Evolutionary conservation across 2,797 vertebrate genomes (phyloP).

Genomic region (Danio tinwini): DNA sequence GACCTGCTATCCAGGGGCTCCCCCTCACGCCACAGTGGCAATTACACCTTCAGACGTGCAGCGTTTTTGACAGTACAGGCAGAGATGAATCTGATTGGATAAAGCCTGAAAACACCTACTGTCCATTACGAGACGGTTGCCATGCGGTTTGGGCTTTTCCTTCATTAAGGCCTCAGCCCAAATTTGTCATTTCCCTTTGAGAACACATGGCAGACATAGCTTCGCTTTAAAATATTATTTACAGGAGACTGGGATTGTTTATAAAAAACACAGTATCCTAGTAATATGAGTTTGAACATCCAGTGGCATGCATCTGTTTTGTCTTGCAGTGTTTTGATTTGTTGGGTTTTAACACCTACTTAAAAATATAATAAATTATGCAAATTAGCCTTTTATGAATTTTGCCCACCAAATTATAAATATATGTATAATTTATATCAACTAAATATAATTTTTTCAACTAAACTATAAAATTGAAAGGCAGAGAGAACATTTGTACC

Average conservation of each 20-base stretch:
- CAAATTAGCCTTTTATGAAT: not conserved
- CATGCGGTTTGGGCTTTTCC: slow-evolving; percentile 51
- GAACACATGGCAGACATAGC: slow-evolving; percentile 1
- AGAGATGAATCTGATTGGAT: slow-evolving; percentile 54
- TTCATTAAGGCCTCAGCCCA: slow-evolving; percentile 26
- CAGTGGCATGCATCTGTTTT: not conserved
- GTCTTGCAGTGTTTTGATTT: not conserved
- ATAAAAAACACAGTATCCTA: not conserved
- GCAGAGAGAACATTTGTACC: not conserved
- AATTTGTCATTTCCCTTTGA: not conserved
- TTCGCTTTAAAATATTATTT: slow-evolving; percentile 1
- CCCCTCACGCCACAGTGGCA: slow-evolving; percentile 38
- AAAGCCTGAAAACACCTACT: slow-evolving; percentile 45
- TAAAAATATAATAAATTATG: not conserved
- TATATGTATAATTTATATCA: no score
- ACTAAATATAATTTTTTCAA: not conserved
- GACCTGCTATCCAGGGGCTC: slow-evolving; percentile 47
- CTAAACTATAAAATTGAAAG: not conserved
- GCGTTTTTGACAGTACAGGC: slow-evolving; percentile 34
- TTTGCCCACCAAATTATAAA: not conserved
- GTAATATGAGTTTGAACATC: not conserved
- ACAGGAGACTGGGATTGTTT: not conserved
- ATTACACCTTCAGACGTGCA: slow-evolving; percentile 44
- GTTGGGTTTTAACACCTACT: not conserved
- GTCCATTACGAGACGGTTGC: slow-evolving; percentile 51